Evolutionary conservation across 2,888 invertebrate genomes (phyloP).

Genomic region (Mechanitis mazaeus): DNA sequence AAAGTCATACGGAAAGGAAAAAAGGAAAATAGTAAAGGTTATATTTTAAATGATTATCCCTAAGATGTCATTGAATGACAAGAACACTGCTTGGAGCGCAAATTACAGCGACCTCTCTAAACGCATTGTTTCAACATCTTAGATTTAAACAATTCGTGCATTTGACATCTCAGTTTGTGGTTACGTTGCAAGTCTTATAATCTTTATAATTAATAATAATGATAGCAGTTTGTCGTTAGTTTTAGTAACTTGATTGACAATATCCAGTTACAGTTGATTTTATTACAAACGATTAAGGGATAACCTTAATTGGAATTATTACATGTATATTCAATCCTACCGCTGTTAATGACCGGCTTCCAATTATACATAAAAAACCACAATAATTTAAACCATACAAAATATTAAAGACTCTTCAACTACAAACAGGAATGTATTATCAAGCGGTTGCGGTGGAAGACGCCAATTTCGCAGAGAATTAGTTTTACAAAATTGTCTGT

Average conservation of each 20-base stretch:
- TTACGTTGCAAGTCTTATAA: constrained; percentile 14
- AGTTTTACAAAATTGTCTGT: constrained; percentile 44
- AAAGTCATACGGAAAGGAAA: no score
- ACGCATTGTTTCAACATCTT: constrained; percentile 22
- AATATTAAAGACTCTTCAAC: constrained; percentile 17
- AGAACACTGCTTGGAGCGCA: constrained; percentile 40
- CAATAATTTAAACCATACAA: constrained; percentile 16
- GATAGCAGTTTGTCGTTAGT: no score
- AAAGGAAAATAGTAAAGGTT: not conserved
- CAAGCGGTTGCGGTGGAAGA: constrained; percentile 40
- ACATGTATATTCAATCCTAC: not conserved
- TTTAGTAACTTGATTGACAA: not conserved
- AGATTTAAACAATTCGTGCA: constrained; percentile 22
- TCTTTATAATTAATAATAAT: not conserved
- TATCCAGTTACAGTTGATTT: not conserved
- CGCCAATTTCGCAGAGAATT: constrained; percentile 41
- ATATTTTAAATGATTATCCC: not conserved
- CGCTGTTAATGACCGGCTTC: constrained; percentile 7
- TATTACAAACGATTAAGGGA: constrained; percentile 1
- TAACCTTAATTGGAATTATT: not conserved
- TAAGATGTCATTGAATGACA: constrained; percentile 22
- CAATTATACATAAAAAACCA: constrained; percentile 14
- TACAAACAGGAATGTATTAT: constrained; percentile 25
- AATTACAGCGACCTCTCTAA: constrained; percentile 40
- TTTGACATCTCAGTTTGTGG: constrained; percentile 26